A percentile compares a stretch with the other conserved stretches of the same genome.
These are phyloP conservation scores for Rhinichthys osculus DNA, from an alignment of 2,797 vertebrate genomes.

Conservation along the genomic window DNA sequence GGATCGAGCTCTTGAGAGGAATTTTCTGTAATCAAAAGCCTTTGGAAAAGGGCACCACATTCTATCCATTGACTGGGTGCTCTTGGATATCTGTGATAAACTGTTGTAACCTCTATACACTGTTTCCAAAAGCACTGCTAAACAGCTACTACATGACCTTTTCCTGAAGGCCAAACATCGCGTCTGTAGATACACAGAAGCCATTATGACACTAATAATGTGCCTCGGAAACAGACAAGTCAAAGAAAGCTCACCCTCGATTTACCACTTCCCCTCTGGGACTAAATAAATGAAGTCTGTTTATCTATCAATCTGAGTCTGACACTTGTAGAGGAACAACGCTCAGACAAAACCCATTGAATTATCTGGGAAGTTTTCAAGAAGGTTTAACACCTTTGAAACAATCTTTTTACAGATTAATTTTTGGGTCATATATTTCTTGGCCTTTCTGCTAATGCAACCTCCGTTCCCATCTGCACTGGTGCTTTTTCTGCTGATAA, in stretches of 20 bases:
- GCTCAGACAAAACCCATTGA: neutral
- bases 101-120: slow-evolving; percentile 5
- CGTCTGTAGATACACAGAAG: slow-evolving; percentile 19
- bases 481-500: slow-evolving; percentile 48
- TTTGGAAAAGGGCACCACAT: slow-evolving; percentile 33
- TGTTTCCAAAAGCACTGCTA: slow-evolving; percentile 24
- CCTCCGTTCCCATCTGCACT: slow-evolving; percentile 40
- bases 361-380: slow-evolving; percentile 6
- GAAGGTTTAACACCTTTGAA: neutral
- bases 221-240: slow-evolving; percentile 14
- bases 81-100: slow-evolving; percentile 45
- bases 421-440: neutral
- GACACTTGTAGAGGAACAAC: slow-evolving; percentile 5
- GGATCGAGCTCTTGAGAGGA: slow-evolving; percentile 20
- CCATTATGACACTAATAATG: slow-evolving; percentile 46
- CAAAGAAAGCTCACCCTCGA: slow-evolving; percentile 19
- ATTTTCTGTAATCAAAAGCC: slow-evolving; percentile 21
- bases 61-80: slow-evolving; percentile 27
- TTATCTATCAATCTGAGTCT: slow-evolving; percentile 15
- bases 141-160: slow-evolving; percentile 37
- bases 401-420: neutral
- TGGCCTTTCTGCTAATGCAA: slow-evolving; percentile 16
- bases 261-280: neutral
- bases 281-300: slow-evolving; percentile 3
- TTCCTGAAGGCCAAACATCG: slow-evolving; percentile 50